A percentile compares a stretch with the other conserved stretches of the same genome.
Evolutionary conservation across 1,140 invertebrate species (phyloP).

Genomic region (Scaptomyza montana): DNA sequence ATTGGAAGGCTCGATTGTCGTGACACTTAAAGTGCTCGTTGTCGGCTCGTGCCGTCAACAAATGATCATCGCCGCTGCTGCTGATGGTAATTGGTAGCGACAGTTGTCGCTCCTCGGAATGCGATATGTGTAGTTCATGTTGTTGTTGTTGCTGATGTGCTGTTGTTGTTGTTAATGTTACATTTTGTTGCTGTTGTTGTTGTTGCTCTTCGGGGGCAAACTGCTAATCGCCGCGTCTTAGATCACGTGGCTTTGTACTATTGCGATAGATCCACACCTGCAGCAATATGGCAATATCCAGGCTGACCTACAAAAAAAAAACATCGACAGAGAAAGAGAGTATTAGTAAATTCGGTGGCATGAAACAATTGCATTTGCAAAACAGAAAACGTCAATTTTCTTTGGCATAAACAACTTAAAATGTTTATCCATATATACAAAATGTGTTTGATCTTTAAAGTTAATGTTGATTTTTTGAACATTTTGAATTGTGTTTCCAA

Average conservation of each 20-base stretch:
- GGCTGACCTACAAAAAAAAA: conserved; percentile 65
- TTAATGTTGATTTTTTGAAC: too few relatives aligned
- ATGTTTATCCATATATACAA: too few relatives aligned
- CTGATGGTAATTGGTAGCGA: conserved; percentile 70
- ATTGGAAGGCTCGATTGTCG: conserved; percentile 81
- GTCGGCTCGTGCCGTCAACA: conserved; percentile 74
- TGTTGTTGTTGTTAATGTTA: conserved; percentile 51
- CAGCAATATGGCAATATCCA: conserved; percentile 85
- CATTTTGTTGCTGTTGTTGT: conserved; percentile 28
- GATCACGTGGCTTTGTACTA: conserved; percentile 86
- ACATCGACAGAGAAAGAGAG: not conserved
- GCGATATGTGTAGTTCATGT: conserved; percentile 61
- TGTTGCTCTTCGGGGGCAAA: conserved; percentile 84
- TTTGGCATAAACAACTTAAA: too few relatives aligned
- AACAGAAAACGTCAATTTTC: too few relatives aligned
- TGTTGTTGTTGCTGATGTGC: conserved; percentile 57
- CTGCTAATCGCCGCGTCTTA: conserved; percentile 88
- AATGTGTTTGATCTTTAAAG: too few relatives aligned
- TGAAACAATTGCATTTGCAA: not conserved
- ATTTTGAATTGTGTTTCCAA: too few relatives aligned
- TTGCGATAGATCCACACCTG: conserved; percentile 88
- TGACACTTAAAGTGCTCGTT: conserved; percentile 78
- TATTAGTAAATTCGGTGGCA: not conserved
- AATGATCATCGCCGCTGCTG: conserved; percentile 78
- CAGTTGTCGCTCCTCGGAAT: conserved; percentile 73